A percentile compares a stretch with the other conserved stretches of the same genome.
phyloP scores from a whole-genome alignment of 1,140 invertebrate genomes.

The Drosophila saltans region DNA sequence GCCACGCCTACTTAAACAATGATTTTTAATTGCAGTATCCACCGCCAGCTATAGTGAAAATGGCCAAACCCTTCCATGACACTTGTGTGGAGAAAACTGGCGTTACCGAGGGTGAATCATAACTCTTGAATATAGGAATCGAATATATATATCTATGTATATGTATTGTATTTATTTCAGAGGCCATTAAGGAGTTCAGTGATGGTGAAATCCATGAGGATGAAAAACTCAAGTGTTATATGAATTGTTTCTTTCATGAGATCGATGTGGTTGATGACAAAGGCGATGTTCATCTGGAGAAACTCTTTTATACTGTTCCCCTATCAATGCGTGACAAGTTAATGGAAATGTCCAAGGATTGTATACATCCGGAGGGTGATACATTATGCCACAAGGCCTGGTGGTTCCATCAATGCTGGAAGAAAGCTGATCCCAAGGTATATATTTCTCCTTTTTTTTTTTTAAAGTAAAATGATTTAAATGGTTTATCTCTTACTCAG shows the following conservation, averaged over 20 bases:
- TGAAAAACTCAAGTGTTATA: conserved; percentile 75
- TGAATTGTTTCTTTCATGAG: conserved; percentile 81
- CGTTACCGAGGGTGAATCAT: conserved; percentile 71
- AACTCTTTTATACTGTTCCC: conserved; percentile 62
- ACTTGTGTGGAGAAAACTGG: conserved; percentile 76
- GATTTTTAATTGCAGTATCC: conserved; percentile 79
- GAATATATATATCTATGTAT: conserved; percentile 12
- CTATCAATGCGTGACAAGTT: conserved; percentile 61
- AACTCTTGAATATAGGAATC: conserved; percentile 5
- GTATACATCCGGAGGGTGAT: conserved; percentile 73
- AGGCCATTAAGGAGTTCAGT: conserved; percentile 77
- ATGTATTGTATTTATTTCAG: conserved; percentile 32
- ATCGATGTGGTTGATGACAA: conserved; percentile 74
- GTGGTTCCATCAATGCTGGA: conserved; percentile 83
- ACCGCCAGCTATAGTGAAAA: conserved; percentile 72
- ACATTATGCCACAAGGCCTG: conserved; percentile 80
- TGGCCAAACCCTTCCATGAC: conserved; percentile 78
- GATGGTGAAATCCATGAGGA: conserved; percentile 79
- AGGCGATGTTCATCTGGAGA: conserved; percentile 76
- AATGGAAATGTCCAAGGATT: conserved; percentile 67
- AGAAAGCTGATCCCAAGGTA: conserved; percentile 79
- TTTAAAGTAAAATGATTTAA: background rate
- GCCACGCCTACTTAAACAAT: conserved; percentile 60
- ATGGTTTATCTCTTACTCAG: conserved; percentile 17
- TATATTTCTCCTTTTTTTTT: background rate